Evolutionary conservation across 30 jellyfish, hydroid and myxozoan species (phyloP).

Genomic region (Hydractinia symbiolongicarpus): DNA sequence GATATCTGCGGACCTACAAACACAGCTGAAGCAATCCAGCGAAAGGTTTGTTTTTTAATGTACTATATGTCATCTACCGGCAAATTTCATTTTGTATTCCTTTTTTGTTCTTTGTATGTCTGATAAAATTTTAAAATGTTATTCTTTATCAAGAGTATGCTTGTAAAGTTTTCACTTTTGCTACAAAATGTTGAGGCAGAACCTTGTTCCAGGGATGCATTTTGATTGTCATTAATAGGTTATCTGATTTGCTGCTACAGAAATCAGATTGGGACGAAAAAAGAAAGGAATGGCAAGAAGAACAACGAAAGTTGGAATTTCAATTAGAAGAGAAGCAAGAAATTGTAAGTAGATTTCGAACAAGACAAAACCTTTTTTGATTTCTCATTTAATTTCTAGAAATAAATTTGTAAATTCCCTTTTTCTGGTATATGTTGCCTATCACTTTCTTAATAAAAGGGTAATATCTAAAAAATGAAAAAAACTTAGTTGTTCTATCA

Average conservation of each 20-base stretch:
- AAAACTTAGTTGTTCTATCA: neutral
- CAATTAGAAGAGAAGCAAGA: constrained; percentile 48
- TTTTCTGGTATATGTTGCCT: too few relatives aligned
- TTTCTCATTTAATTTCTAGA: too few relatives aligned
- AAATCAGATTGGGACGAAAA: constrained; percentile 57
- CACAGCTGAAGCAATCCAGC: constrained; percentile 67
- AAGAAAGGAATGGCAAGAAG: constrained; percentile 25
- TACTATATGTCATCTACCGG: neutral
- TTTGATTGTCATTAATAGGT: constrained; percentile 16
- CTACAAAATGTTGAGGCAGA: too few relatives aligned
- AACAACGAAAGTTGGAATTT: constrained; percentile 31
- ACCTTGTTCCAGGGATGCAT: too few relatives aligned
- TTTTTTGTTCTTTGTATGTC: too few relatives aligned
- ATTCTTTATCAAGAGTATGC: too few relatives aligned
- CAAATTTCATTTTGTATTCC: neutral
- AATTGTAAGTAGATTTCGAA: constrained; percentile 24
- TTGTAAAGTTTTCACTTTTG: too few relatives aligned
- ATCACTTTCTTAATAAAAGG: neutral
- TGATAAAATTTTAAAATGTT: too few relatives aligned
- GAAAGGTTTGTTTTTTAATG: constrained; percentile 39
- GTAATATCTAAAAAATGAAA: neutral
- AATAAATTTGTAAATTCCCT: too few relatives aligned
- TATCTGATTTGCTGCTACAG: constrained; percentile 59
- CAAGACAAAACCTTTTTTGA: too few relatives aligned
- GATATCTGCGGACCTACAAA: constrained; percentile 72